Percentiles rank a stretch among this genome's conserved stretches.
phyloP scores from a whole-genome alignment of 2,113 vertebrate species.

The Meles meles region DNA sequence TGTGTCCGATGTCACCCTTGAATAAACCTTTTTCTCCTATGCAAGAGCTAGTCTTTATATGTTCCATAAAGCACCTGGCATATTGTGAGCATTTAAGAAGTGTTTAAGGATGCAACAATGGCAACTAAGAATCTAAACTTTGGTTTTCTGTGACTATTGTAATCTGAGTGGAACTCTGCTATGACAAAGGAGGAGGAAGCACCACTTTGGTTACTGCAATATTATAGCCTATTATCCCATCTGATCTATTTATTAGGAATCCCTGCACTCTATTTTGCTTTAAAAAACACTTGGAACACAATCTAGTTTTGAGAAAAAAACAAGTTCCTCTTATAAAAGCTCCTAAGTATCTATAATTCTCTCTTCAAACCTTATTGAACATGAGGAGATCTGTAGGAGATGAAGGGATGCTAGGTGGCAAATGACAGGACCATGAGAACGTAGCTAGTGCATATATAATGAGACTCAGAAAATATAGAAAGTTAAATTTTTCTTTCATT shows the following conservation, averaged over 20 bases:
- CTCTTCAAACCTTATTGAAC: background rate
- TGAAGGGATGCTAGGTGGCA: background rate
- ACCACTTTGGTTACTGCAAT: background rate
- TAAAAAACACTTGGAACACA: slow-evolving; percentile 19
- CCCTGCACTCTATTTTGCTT: background rate
- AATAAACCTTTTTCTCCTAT: slow-evolving; percentile 5
- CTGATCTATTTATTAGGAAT: background rate
- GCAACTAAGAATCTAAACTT: background rate
- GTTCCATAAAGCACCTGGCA: slow-evolving; percentile 23
- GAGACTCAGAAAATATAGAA: background rate
- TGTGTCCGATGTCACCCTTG: slow-evolving; percentile 4
- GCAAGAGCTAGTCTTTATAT: slow-evolving; percentile 29
- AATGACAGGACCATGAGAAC: background rate
- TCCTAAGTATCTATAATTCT: background rate
- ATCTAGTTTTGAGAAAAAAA: slow-evolving; percentile 4
- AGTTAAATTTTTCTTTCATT: slow-evolving; percentile 11
- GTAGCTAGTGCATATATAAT: background rate
- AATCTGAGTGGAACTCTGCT: background rate
- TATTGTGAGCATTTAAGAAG: slow-evolving; percentile 40
- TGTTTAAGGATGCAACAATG: slow-evolving; percentile 42
- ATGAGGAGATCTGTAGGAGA: background rate
- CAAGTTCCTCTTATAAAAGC: background rate
- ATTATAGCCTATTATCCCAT: background rate
- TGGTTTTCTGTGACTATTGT: background rate
- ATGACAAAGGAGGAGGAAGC: background rate